These are phyloP conservation scores for Oscheius onirici DNA, from an alignment of 2,888 invertebrate genomes.

Conservation along the genomic window DNA sequence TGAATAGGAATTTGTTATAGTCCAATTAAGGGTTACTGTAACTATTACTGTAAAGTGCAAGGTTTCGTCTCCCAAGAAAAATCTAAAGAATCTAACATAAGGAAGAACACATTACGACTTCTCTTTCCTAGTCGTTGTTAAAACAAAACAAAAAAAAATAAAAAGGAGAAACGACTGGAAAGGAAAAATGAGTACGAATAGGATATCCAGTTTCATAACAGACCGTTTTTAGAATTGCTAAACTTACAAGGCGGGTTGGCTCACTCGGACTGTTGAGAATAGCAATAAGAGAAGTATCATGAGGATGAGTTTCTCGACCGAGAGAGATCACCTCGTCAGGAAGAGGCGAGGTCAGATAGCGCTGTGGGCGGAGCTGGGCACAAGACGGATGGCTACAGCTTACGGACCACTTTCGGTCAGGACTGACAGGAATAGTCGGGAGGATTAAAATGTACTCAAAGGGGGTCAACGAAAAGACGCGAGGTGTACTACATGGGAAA, in stretches of 20 bases:
- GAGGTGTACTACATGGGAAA: constrained; percentile 8
- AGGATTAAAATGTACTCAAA: constrained; percentile 24
- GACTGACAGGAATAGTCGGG: constrained; percentile 23
- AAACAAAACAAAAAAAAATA: too few relatives aligned
- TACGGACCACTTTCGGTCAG: constrained; percentile 26
- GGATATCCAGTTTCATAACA: neutral
- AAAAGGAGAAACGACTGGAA: too few relatives aligned
- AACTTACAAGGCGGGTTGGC: constrained; percentile 11
- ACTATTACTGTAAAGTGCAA: too few relatives aligned
- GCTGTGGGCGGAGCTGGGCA: neutral
- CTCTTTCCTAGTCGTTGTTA: too few relatives aligned
- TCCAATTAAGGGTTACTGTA: too few relatives aligned
- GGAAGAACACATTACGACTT: too few relatives aligned
- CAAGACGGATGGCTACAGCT: constrained; percentile 18
- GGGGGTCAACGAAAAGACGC: neutral
- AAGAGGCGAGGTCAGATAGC: neutral
- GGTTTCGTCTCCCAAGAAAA: too few relatives aligned
- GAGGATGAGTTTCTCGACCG: neutral
- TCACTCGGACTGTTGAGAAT: neutral
- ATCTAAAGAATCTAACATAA: too few relatives aligned
- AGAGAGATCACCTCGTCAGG: constrained; percentile 17
- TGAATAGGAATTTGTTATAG: too few relatives aligned
- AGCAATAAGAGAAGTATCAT: neutral
- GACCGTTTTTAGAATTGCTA: neutral
- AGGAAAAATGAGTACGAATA: neutral